phyloP scores from a whole-genome alignment of 37 sponge, comb jelly and placozoan genomes.

The Oopsacas minuta region DNA sequence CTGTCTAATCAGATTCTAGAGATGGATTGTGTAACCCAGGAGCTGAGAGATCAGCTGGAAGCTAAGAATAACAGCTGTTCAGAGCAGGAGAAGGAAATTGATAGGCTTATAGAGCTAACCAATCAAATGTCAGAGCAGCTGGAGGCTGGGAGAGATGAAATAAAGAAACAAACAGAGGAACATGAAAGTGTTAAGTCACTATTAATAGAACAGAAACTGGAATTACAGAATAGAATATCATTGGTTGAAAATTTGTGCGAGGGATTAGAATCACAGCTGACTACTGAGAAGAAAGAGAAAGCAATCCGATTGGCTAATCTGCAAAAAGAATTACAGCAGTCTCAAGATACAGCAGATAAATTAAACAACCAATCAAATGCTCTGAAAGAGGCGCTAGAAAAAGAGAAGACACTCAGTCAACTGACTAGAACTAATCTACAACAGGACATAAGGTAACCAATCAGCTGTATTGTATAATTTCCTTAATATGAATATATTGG shows the following conservation, averaged over 20 bases:
- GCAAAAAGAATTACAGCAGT: neutral
- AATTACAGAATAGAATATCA: neutral
- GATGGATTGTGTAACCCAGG: neutral
- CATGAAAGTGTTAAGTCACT: conserved; percentile 6
- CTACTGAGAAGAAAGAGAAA: neutral
- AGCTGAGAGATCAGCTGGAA: neutral
- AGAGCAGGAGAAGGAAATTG: neutral
- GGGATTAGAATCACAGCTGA: neutral
- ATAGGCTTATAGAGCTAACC: neutral
- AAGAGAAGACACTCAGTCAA: neutral
- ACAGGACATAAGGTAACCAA: neutral
- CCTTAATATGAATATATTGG: too few species aligned
- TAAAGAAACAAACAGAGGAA: neutral
- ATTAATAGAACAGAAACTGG: conserved; percentile 13
- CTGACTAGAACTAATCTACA: neutral
- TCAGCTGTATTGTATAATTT: too few species aligned
- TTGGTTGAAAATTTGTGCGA: neutral
- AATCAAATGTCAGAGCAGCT: neutral
- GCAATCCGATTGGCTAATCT: neutral
- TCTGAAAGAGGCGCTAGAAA: neutral
- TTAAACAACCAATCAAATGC: neutral
- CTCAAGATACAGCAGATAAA: neutral
- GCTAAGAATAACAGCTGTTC: neutral
- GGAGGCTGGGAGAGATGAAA: neutral
- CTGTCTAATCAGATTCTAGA: neutral